Base-by-base conservation (phyloP, 2,888 invertebrate genomes). In the Theretra japonica region DNA sequence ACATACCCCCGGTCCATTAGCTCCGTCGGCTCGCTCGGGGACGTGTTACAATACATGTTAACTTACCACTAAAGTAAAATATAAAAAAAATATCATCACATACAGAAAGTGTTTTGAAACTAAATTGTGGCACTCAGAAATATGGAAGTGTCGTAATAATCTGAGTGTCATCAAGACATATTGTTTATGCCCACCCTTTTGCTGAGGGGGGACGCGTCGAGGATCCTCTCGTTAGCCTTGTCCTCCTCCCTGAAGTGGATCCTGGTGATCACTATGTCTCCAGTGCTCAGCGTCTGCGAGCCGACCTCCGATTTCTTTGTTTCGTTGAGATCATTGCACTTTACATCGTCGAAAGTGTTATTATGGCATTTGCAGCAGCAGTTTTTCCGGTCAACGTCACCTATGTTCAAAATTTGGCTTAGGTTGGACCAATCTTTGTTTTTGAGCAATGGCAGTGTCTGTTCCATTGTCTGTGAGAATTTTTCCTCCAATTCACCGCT, bases 241-340 rank as follows among this genome's bases (percentile, higher is more conserved):
- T 95, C 95, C 77, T 95, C 95, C 76, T 95, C 95, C 68, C 94
- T 86, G 85, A 94, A 95, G 80, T 95, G 94, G 83, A 98, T 97
- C 90, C 97, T 97, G 62, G 98, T 98, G 82, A 98, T 98, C 71
- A 98, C 98, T 84, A 98, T 97, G 88, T 98, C 98, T 69, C 98
- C 98, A 23, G 98, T 98, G 87, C 98, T 98, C 68, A 98, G 94
- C 2, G 98, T 98, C 91, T 98, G 98, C 73, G 97, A 96, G 50
- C 96, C 96, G 74, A 96, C 95, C 80, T 96, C 96, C 15, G 86
- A 76, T 77, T 92, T 91, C 85, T 91, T 91, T 76, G 86, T 88
- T 88, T 93, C 91, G 86, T 92, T 88, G 92, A 95, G 85, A 90
- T 91, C 84, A 88, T 91, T 90, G 86, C 90, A 91, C 80, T 90